phyloP scores from a whole-genome alignment of 2,797 vertebrate genomes.

The Poeciliopsis presidionis region DNA sequence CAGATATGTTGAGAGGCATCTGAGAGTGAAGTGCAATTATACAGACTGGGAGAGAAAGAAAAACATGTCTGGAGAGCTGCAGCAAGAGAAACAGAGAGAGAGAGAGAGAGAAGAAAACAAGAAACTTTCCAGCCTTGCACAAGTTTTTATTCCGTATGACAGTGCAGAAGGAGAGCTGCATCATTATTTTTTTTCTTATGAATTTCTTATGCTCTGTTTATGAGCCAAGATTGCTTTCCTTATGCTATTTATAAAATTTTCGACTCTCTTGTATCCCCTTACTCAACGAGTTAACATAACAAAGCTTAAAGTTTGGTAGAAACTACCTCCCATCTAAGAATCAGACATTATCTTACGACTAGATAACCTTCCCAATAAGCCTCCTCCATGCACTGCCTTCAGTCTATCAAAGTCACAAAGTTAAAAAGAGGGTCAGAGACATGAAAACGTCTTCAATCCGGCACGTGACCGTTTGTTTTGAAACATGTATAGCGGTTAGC shows the following conservation, averaged over 20 bases:
- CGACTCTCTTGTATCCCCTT: conserved; percentile 28
- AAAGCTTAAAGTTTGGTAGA: background rate
- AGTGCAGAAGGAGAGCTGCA: conserved; percentile 7
- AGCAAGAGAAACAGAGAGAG: conserved; percentile 24
- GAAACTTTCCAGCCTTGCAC: conserved; percentile 36
- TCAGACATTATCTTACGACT: conserved; percentile 32
- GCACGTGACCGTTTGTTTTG: conserved; percentile 74
- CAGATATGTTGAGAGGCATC: conserved; percentile 72
- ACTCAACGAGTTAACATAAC: background rate
- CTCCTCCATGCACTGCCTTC: conserved; percentile 34
- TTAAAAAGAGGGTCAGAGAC: conserved; percentile 49
- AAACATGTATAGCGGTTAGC: conserved; percentile 74
- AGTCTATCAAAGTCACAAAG: conserved; percentile 63
- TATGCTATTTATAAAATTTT: conserved; percentile 55
- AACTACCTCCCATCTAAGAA: conserved; percentile 6
- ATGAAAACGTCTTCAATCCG: conserved; percentile 60
- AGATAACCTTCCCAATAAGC: conserved; percentile 8
- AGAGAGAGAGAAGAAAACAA: conserved; percentile 26
- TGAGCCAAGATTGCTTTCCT: conserved; percentile 57
- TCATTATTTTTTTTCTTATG: conserved; percentile 31
- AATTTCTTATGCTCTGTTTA: conserved; percentile 41
- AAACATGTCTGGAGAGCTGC: conserved; percentile 55
- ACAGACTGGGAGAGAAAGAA: conserved; percentile 41
- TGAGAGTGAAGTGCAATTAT: conserved; percentile 77
- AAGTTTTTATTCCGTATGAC: conserved; percentile 58